Base-by-base conservation (phyloP, 2,888 invertebrate species). In the Phaedon cochleariae region DNA sequence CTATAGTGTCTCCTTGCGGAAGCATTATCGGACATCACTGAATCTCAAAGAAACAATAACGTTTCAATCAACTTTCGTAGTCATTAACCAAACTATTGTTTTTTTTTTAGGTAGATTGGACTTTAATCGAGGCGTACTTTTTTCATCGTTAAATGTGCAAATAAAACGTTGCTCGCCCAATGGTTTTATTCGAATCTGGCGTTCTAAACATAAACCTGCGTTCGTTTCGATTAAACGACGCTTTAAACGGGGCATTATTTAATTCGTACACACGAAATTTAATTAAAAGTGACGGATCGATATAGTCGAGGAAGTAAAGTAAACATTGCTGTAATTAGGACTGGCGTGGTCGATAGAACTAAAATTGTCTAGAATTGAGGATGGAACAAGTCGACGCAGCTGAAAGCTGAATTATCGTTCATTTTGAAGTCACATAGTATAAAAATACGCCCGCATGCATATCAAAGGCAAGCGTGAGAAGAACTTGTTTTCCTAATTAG, bases 111-210 rank as follows among this genome's bases (percentile, higher is more conserved):
- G 6, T 15, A 10, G 18, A 34, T 31, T 34, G n/a, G 34, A 54
- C 15, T 41, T 15, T 15, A 41, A 41, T 41, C 15, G 41, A 12
- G 41, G n/a, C 37, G 15, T 41, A 26, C 18, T 60, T 60, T 60
- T 60, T 41, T 20, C 49, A 51, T 55, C 41, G 21, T 41, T 41
- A 59, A 59, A 49, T 37, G 52, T 26, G 29, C 46, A 53, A 60
- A 60, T 46, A 26, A 45, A 60, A 59, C 54, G 54, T 37, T 34
- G 29, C 20, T 12, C 53, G 41, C 22, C n/a, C 22, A 31, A 52
- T 60, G 53, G 52, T 60, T 60, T 26, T 53, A 60, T 60, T 52
- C 51, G 60, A 52, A 60, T 60, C 41, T 37, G 52, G 51, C 26
- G 60, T 41, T 22, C 53, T 53, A 53, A 60, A 53, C 60, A 52